Base-by-base conservation (phyloP, 1,140 invertebrate genomes). In the Muscidifurax raptorellus region DNA sequence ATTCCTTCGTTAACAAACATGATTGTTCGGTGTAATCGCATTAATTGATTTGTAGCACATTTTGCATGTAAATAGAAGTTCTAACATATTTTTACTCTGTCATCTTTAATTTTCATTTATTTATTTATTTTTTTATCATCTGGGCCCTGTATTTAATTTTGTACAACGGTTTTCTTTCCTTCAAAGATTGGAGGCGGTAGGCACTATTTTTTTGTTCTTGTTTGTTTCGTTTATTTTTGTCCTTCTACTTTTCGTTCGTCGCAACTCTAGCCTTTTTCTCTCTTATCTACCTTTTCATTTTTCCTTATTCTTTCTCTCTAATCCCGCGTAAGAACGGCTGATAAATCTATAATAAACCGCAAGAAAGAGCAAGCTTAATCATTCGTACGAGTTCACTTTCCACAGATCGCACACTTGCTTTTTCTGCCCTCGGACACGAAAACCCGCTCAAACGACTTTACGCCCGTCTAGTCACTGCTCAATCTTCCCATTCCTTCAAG, bases 131-230 rank as follows among this genome's bases (percentile, higher is more conserved):
- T 85, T 88, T 88, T 88, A 80, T 86, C 77, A 85, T 88, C 83
- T 91, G 89, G 89, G 91, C 91, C 91, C 91, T 92, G 91, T 91
- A 91, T 90, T 90, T 85, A 90, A 92, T 90, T 92, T 92, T 92
- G 91, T 92, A 92, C 91, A 90, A 90, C 87, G 79, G 89, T 91
- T 92, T 89, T 83, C 74, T 67, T 83, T 84, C 80, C 80, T 79
- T 79, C 80, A 85, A 89, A 88, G 78, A 90, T 87, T 87, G 86
- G 88, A 89, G 79, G 87, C 88, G 89, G 87, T 91, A 91, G 91
- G 91, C 91, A 92, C 91, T 92, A 89, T 92, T 90, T 90, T 91
- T 27, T 74, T 85, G 66, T 80, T n/a, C n/a, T n/a, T 87, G 80
- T 87, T 83, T 88, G 85, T 83, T 88, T 91, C 86, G 85, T 89